Percentiles rank a stretch among this genome's conserved stretches.
Evolutionary conservation across 1,140 invertebrate species (phyloP).

Genomic region (Lithobius niger): DNA sequence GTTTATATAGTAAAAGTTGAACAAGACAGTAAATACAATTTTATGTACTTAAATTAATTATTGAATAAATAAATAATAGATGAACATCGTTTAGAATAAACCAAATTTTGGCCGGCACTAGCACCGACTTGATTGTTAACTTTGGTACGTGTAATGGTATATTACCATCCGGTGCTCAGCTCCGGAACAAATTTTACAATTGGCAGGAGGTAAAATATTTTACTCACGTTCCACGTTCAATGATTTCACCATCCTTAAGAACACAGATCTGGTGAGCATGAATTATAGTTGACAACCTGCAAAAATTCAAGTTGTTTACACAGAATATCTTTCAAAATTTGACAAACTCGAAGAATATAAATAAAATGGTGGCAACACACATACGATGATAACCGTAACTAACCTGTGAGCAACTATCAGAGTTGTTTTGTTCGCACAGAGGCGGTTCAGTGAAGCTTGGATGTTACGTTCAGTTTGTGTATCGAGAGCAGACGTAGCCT

Average conservation of each 20-base stretch:
- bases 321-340: background rate
- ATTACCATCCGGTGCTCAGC: no score
- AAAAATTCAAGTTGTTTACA: background rate
- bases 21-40: no score
- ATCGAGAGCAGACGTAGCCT: conserved; percentile 32
- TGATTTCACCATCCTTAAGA: conserved; percentile 71
- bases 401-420: conserved; percentile 83
- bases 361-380: background rate
- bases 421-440: conserved; percentile 74
- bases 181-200: no score
- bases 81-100: no score
- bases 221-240: conserved; percentile 69
- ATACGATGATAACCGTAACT: background rate
- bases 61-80: no score
- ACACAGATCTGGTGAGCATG: conserved; percentile 87
- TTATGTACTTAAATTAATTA: no score
- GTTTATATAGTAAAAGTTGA: no score
- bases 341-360: background rate
- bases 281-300: conserved; percentile 85
- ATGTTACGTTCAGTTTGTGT: conserved; percentile 29
- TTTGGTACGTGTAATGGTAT: no score
- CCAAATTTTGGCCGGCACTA: no score
- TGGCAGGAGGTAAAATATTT: no score
- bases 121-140: no score
- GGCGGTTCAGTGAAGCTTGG: conserved; percentile 49